Percentiles rank a stretch among this genome's conserved stretches.
These are phyloP conservation scores for Macrosiphum euphorbiae DNA, from an alignment of 2,888 invertebrate genomes.

Conservation along the genomic window DNA sequence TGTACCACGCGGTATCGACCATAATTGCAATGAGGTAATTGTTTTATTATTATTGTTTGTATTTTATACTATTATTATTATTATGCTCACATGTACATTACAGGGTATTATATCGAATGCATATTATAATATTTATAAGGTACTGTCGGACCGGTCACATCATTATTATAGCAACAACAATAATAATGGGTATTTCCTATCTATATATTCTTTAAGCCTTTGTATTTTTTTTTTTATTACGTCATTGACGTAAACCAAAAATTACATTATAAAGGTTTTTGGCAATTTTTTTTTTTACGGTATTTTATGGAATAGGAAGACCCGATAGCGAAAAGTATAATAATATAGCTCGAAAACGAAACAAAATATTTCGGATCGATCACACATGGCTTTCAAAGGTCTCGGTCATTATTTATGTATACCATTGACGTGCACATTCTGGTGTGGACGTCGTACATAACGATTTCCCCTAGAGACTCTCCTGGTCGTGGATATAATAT, in stretches of 20 bases:
- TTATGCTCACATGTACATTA: conserved; percentile 39
- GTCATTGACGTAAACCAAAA: background rate
- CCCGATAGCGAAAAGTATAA: background rate
- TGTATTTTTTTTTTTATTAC: background rate
- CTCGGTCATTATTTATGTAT: conserved; percentile 42
- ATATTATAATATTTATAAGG: background rate
- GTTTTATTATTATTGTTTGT: conserved; percentile 66
- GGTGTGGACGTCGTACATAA: background rate
- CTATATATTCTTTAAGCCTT: background rate
- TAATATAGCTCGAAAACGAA: background rate
- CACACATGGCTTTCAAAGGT: background rate
- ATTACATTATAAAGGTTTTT: background rate
- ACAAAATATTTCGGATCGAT: conserved; percentile 29
- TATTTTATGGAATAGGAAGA: background rate
- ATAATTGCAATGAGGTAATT: conserved; percentile 92
- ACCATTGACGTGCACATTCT: background rate
- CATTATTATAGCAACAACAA: background rate
- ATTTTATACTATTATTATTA: conserved; percentile 53
- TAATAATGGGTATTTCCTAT: background rate
- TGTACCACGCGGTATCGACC: conserved; percentile 95
- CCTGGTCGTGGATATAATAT: background rate
- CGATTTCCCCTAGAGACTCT: background rate
- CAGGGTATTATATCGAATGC: conserved; percentile 28
- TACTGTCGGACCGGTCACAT: background rate
- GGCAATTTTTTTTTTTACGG: background rate